Evolutionary conservation across 2,888 invertebrate species (phyloP), one percentile per base, ranked within the genome.

Genomic region (Cyaniris semiargus): DNA sequence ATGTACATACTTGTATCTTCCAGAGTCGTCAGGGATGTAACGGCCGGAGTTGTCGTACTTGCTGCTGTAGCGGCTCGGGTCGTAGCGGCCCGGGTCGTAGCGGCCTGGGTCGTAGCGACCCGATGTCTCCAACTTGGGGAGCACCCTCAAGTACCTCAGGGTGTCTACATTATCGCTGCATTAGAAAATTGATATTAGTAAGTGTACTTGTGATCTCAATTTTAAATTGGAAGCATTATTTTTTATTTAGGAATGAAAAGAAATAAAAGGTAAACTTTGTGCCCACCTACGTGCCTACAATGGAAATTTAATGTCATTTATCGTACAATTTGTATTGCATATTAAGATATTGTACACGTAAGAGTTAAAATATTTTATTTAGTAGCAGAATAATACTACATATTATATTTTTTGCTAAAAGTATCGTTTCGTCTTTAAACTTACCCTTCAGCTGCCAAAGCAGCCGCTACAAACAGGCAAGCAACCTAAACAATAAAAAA

Each of bases 401-500:
- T 31, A 31, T 2, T 31, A 31, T n/a, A n/a, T n/a, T n/a, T n/a
- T n/a, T n/a, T n/a, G n/a, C n/a, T n/a, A n/a, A n/a, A n/a, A 34
- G 27, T 53, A 58, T 34, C n/a, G 10, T 58, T 7, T 5, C n/a
- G n/a, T 75, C 71, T 21, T 15, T 77, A 44, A 70, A 82, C 82
- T 84, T 83, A 89, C 90, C 82, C 79, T 78, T 88, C 87, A 81
- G 89, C 89, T 82, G 89, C 93, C 70, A 90, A 85, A 79, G 87
- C 90, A 81, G 84, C 90, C 79, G 90, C 84, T 83, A 89, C 79
- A 34, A 86, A 87, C 83, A 92, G 79, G 79, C 88, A 89, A 75
- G 90, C 78, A 44, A 89, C 83, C 93, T 93, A 85, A 81, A 89
- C 91, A 71, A 83, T 80, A 75, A 72, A 76, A 79, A 53, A 79